phyloP scores from a whole-genome alignment of 92 coral and sea anemone genomes.

The Zoanthus sociatus region DNA sequence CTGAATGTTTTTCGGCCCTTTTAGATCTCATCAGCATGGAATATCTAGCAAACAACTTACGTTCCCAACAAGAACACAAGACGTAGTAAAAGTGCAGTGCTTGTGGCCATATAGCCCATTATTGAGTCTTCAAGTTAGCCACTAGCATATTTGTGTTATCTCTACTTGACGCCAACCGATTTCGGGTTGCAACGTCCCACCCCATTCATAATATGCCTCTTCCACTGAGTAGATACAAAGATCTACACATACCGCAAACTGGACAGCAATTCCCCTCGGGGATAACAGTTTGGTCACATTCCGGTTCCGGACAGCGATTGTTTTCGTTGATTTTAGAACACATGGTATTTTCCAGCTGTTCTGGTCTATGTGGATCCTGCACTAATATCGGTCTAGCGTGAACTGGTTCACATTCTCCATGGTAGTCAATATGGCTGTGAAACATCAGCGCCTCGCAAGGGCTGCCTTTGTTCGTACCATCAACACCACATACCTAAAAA shows the following conservation, averaged over 20 bases:
- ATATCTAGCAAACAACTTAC: no score
- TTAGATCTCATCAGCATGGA: neutral
- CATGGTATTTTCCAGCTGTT: slow-evolving; percentile 56
- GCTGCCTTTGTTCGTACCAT: slow-evolving; percentile 76
- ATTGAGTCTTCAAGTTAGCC: no score
- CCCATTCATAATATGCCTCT: neutral
- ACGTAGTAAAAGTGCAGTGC: no score
- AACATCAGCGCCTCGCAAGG: slow-evolving; percentile 75
- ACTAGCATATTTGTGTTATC: no score
- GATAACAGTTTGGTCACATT: slow-evolving; percentile 63
- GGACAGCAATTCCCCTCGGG: slow-evolving; percentile 93
- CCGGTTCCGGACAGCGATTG: slow-evolving; percentile 63
- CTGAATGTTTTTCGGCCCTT: neutral
- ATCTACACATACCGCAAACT: slow-evolving; percentile 75
- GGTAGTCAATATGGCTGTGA: slow-evolving; percentile 85
- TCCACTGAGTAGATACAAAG: neutral
- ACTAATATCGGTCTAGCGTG: slow-evolving; percentile 70
- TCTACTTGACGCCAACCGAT: no score
- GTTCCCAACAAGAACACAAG: no score
- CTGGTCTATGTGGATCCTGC: slow-evolving; percentile 9
- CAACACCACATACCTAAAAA: slow-evolving; percentile 86
- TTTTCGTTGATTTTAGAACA: slow-evolving; percentile 79
- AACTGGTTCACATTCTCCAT: slow-evolving; percentile 80
- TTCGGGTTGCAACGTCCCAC: neutral
- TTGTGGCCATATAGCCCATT: no score